phyloP scores from a whole-genome alignment of 1,140 invertebrate species.

The Meteorus sp. region DNA sequence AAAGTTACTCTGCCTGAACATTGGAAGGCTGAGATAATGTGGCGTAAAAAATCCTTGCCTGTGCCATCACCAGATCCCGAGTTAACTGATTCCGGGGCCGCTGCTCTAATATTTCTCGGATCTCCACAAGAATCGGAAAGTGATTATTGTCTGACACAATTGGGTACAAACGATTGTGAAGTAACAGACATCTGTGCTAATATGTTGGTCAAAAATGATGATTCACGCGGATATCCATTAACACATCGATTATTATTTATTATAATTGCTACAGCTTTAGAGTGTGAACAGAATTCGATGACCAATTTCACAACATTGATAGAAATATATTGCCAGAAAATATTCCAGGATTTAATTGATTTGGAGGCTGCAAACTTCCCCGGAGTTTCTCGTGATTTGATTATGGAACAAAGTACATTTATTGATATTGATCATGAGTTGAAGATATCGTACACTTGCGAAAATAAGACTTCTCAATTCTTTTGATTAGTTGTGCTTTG shows the following conservation, averaged over 20 bases:
- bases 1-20: conserved; percentile 32
- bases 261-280: conserved; percentile 37
- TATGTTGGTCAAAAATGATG: conserved; percentile 36
- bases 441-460: no score
- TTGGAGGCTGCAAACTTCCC: conserved; percentile 41
- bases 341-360: conserved; percentile 43
- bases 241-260: conserved; percentile 47
- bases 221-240: conserved; percentile 46
- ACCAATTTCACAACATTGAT: conserved; percentile 28
- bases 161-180: conserved; percentile 22
- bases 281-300: conserved; percentile 26
- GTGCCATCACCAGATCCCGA: not conserved
- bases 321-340: conserved; percentile 39
- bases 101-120: conserved; percentile 36
- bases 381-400: conserved; percentile 38
- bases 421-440: no score
- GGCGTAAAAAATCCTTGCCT: conserved; percentile 24
- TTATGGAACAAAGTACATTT: conserved; percentile 51
- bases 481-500: conserved; percentile 50
- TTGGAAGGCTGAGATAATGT: conserved; percentile 38
- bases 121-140: conserved; percentile 44
- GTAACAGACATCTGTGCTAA: conserved; percentile 30
- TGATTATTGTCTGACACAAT: conserved; percentile 41
- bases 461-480: no score
- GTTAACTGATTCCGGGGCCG: conserved; percentile 17